Percentiles rank a stretch among this genome's conserved stretches.
These are phyloP conservation scores for Tragelaphus imberbis DNA, from an alignment of 2,113 vertebrate genomes.

Conservation along the genomic window DNA sequence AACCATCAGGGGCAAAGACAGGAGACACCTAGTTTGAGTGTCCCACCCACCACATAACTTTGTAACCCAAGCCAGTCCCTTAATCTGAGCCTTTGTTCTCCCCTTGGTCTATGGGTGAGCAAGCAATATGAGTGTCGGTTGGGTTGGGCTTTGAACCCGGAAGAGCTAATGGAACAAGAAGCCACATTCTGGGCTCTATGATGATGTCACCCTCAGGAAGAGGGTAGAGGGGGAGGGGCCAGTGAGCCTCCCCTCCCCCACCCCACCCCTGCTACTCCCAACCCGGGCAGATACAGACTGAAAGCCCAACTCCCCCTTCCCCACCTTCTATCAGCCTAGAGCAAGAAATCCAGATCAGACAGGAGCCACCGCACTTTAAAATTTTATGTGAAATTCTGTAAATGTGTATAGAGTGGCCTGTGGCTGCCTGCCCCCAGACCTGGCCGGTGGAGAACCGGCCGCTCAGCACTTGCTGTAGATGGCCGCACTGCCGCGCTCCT, in stretches of 20 bases:
- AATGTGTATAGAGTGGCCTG: not conserved
- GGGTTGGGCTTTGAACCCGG: not conserved
- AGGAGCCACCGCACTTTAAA: not conserved
- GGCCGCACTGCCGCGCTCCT: constrained; percentile 60
- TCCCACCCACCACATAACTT: not conserved
- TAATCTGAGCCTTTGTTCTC: not conserved
- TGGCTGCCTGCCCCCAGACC: not conserved
- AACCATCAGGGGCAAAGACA: not conserved
- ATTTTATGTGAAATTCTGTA: constrained; percentile 57
- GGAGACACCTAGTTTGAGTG: not conserved
- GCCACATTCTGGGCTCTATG: not conserved
- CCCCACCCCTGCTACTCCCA: fast-evolving
- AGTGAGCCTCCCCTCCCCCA: too few relatives aligned
- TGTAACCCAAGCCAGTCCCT: not conserved
- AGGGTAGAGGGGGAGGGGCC: too few relatives aligned
- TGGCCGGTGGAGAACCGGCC: fast-evolving
- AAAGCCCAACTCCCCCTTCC: not conserved
- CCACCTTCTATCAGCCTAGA: not conserved
- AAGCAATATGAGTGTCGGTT: not conserved
- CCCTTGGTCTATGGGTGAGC: not conserved
- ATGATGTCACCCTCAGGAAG: not conserved
- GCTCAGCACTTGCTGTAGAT: constrained; percentile 71
- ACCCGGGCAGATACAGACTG: not conserved
- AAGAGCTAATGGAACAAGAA: not conserved
- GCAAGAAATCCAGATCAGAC: constrained; percentile 7